Base-by-base conservation (phyloP, 2,888 invertebrate genomes). In the Cryptophagus acutangulus region DNA sequence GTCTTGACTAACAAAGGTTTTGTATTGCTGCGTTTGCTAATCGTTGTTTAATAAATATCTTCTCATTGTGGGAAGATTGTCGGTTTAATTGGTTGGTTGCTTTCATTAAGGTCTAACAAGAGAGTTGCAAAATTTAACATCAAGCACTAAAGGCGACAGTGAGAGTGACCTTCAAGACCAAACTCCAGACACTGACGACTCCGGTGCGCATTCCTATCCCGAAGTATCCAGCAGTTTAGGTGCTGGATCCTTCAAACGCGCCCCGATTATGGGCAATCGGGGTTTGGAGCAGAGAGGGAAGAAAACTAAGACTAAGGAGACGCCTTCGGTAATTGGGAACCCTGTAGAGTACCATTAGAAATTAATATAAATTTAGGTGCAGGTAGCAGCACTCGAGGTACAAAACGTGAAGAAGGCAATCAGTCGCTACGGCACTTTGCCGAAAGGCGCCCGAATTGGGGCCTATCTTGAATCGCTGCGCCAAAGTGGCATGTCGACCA, bases 391-490 rank as follows among this genome's bases (percentile, higher is more conserved):
- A 14, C 74, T 95, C 54, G 95, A 95, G 71, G 92, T 93, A 51
- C 90, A 92, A 72, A 95, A 95, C 72, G 94, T 95, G 36, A 87
- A 91, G 62, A 82, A 91, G 52, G 93, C 93, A 31, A 91, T 91
- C 51, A 94, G 91, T 70, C 80, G 94, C 16, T 96, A 95, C 67
- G 97, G 97, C 12, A 97, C 97, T 6, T 73, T 97, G 61, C 97
- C 97, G 0, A 97, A 96, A 71, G 94, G 89, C 33, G 93, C 93
- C 6, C 79, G 96, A 51, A 96, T 97, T 57, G 95, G 95, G 17
- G 96, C 95, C 3, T 97, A 92, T 70, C 73, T 97, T 38, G 95
- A 96, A 69, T 94, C 94, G 3, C 75, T 97, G 61, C 79, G 90
- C 30, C 87, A 90, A 63, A 86, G 84, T 62, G 84, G 82, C 34